Conservation (phyloP, 2,888 invertebrate genomes). For the Amphipyra berbera region DNA sequence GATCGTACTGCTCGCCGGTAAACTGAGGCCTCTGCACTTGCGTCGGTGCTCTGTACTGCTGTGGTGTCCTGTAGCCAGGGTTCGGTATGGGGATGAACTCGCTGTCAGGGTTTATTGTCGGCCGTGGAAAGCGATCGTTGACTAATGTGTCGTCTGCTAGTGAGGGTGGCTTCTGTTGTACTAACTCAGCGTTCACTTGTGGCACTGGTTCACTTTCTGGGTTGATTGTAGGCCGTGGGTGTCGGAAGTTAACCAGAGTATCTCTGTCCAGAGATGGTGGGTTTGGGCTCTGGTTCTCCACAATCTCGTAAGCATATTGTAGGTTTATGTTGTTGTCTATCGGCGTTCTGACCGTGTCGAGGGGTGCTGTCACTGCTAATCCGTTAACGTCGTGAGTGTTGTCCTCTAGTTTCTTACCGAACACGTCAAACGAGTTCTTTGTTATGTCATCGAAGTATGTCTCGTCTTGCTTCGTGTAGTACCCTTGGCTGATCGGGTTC, state of each 20-base stretch:
- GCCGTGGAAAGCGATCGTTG: slow-evolving; percentile 92
- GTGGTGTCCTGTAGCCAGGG: slow-evolving; percentile 78
- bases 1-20: slow-evolving; percentile 81
- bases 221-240: slow-evolving; percentile 91
- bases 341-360: slow-evolving; percentile 85
- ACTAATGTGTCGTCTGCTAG: slow-evolving; percentile 92
- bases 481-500: slow-evolving; percentile 90
- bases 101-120: slow-evolving; percentile 92
- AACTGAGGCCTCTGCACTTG: slow-evolving; percentile 79
- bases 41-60: slow-evolving; percentile 75
- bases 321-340: slow-evolving; percentile 88
- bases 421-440: slow-evolving; percentile 93
- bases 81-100: slow-evolving; percentile 89
- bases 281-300: slow-evolving; percentile 76
- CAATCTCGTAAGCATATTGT: slow-evolving; percentile 87
- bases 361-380: slow-evolving; percentile 83
- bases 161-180: slow-evolving; percentile 80
- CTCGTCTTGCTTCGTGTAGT: slow-evolving; percentile 92
- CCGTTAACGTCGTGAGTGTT: slow-evolving; percentile 85
- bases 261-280: slow-evolving; percentile 91
- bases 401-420: slow-evolving; percentile 92
- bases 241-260: slow-evolving; percentile 92
- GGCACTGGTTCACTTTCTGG: slow-evolving; percentile 91
- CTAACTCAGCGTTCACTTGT: slow-evolving; percentile 73
- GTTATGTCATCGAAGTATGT: slow-evolving; percentile 93